Evolutionary conservation across 2,888 invertebrate genomes (phyloP).

Genomic region (Myopa testacea): DNA sequence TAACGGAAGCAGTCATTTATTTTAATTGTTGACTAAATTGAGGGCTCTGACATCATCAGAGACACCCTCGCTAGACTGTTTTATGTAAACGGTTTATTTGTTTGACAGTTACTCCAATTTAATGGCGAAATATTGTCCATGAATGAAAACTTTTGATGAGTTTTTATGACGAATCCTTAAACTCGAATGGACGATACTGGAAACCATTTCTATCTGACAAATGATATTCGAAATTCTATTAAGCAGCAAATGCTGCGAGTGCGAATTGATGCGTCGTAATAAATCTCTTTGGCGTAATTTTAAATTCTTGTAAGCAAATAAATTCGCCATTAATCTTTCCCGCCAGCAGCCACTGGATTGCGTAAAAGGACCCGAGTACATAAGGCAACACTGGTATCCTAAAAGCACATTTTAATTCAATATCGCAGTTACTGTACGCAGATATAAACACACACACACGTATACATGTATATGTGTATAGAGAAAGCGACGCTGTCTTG

Average conservation of each 20-base stretch:
- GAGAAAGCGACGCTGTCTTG: not conserved
- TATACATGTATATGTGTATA: not conserved
- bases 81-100: no score
- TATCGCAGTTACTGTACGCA: constrained; percentile 1
- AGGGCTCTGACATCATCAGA: no score
- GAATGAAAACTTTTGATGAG: no score
- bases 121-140: no score
- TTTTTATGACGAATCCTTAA: no score
- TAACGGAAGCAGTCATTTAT: no score
- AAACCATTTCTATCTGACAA: no score
- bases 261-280: constrained; percentile 27
- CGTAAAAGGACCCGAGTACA: not conserved
- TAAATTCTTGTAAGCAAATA: constrained; percentile 36
- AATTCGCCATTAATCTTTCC: constrained; percentile 35
- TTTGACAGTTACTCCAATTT: no score
- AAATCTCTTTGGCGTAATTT: constrained; percentile 30
- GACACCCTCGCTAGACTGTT: no score
- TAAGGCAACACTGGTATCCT: not conserved
- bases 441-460: not conserved
- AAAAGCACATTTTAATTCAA: constrained; percentile 26
- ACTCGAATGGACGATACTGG: no score
- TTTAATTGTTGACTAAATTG: no score
- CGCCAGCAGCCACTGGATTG: not conserved
- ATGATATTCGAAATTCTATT: no score
- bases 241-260: not conserved